Base-by-base conservation (phyloP, 2,888 invertebrate species). In the Drosophila rubida region DNA sequence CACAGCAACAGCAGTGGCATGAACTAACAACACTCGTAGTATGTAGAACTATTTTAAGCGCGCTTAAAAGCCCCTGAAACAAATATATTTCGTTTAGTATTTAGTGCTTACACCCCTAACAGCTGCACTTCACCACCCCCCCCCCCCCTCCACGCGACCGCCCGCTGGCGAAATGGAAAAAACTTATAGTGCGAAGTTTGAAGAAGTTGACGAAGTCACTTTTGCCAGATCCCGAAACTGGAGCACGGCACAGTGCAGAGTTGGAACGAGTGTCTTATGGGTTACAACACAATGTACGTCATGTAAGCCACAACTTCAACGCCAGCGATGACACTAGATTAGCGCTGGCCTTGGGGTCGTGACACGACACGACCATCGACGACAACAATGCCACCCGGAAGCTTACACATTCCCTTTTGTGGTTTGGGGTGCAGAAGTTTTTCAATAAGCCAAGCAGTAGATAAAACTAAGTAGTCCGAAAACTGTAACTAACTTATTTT, bases 11-110 rank as follows among this genome's bases (percentile, higher is more conserved):
- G 16, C 39, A 57, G 37, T 27, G 41, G 25, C 54, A 57, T 35
- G 46, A 58, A 61, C 63, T 60, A 73, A 64, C 57, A 73, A 64
- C 50, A 70, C n/a, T n/a, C 51, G 49, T 32, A 65, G 53, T 37
- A 65, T 62, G 54, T 61, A 54, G 50, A 70, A 75, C 63, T 75
- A 71, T 71, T 70, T 75, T 63, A 75, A 70, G 54, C 67, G 65
- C 70, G 75, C 70, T 75, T 70, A 75, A 70, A 58, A 75, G 75
- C 70, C 75, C 74, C 45, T 62, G 61, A 51, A 74, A 69, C 74
- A 69, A 74, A 74, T 74, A 69, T 59, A 69, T 69, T 74, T 63
- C 59, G 72, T 45, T 69, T 55, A 59, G 75, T 74, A 74, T 75
- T 75, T 75, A 75, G 61, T 57, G 46, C 27, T 30, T 30, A 13